Base-by-base conservation (phyloP, 2,888 invertebrate genomes). In the Caenorhabditis sp. region DNA sequence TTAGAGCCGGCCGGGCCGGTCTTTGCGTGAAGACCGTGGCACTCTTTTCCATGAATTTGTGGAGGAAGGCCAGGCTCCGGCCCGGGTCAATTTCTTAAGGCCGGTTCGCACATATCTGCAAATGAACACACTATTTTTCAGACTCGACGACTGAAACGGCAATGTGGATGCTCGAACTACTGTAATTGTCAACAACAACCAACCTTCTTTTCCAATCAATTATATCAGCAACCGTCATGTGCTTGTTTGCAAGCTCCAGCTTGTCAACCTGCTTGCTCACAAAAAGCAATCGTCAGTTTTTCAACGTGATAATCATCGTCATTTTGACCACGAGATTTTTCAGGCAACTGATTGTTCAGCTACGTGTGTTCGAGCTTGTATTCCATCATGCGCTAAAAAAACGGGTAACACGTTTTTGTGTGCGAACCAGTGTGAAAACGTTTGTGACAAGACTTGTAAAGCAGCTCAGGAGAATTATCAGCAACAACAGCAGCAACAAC, bases 151-250 rank as follows among this genome's bases (percentile, higher is more conserved):
- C 50, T 75, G 24, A 79, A 79, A 64, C 70, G 76, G 23, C 69
- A 79, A 58, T 79, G 79, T 58, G 79, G 79, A 19, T 79, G 79
- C 58, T 73, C 79, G 19, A 68, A 76, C 37, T 79, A 75, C 60
- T 79, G 79, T 61, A 79, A 79, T 31, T 79, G 79, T 58, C 74
- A 78, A 21, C 78, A 74, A 60, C 78, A 73, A 26, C 63, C 59
- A 14, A 62, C 61, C 4, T 65, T 62, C 58, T 73, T 65, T 26
- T 63, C 65, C 14, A 43, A 10, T 65, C 67, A 66, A 50, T 65
- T 58, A 21, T 71, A 66, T 14, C 66, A 70, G 31, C 31, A 31
- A 31, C 77, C 79, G 14, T 58, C 69, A 17, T 79, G 79, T 51
- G 55, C 67, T 4, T 79, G 79, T 57, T 74, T 77, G 61, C 79